Base-by-base conservation (phyloP, 2,113 vertebrate genomes). In the Brachyhypopomus gauderio region DNA sequence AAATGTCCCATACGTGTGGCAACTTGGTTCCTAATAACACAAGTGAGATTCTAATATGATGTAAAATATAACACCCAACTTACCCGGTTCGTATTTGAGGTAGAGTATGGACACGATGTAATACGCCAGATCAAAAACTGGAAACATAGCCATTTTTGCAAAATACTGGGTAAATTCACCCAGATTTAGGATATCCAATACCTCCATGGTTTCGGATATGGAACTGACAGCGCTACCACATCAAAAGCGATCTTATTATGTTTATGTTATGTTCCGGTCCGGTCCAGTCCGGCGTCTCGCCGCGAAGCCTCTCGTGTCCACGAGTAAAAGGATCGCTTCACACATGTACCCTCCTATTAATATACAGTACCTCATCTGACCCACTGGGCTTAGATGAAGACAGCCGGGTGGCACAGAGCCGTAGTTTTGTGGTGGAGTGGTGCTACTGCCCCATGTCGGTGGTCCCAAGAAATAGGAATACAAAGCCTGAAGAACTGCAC, bases 51-150 rank as follows among this genome's bases (percentile, higher is more conserved):
- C 45, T 52, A 52, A 52, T 52, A 52, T 52, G 9, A 52, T 11
- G 45, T 52, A 52, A 8, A 52, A 52, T 14, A 52, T 52, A 63
- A 34, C 34, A 6, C 38, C 12, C 22, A 22, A 87, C 95, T 94
- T 85, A 98, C 97, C 97, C 90, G 97, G 96, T 90, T 99, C 97
- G 88, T 97, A 98, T 89, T 96, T 98, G 91, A 99, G 96, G 94
- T 98, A 99, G 88, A 99, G 94, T 85, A 99, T 92, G 86, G 97
- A 98, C 85, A 98, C 94, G 87, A 98, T 95, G 93, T 97, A 99
- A 85, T 98, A 98, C 22, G 96, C 96, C 30, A 98, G 87, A 89
- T 99, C 97, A 89, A 99, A 99, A 0, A 97, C 92, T 0, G 97
- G 97, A 91, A 98, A 99, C 88, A 98, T 94, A 67, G 96, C 95